Evolutionary conservation across 2,888 invertebrate species (phyloP).

Genomic region (Mesoligia furuncula): DNA sequence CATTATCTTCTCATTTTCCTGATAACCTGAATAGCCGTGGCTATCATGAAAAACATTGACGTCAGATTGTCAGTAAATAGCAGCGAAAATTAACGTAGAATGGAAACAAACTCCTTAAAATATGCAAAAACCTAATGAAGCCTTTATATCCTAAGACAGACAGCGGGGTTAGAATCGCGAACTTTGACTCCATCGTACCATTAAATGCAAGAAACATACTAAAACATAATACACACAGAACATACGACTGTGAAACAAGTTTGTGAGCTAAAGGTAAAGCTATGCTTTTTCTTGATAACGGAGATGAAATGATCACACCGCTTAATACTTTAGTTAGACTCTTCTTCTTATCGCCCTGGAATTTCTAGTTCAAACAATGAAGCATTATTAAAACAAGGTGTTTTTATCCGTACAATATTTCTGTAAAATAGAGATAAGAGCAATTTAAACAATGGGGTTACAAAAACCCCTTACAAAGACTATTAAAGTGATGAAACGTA

Average conservation of each 20-base stretch:
- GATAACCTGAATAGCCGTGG: constrained; percentile 71
- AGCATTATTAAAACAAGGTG: constrained; percentile 78
- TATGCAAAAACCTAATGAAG: constrained; percentile 44
- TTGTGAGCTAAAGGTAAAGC: constrained; percentile 33
- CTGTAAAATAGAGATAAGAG: constrained; percentile 71
- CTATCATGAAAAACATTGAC: constrained; percentile 61
- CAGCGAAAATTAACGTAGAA: background rate
- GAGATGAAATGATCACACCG: constrained; percentile 56
- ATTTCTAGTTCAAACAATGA: constrained; percentile 83
- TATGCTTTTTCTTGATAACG: constrained; percentile 48
- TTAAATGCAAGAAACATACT: constrained; percentile 44
- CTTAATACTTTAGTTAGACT: constrained; percentile 61
- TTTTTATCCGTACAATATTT: constrained; percentile 74
- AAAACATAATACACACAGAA: constrained; percentile 16
- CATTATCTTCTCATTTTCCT: constrained; percentile 63
- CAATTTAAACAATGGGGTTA: constrained; percentile 64
- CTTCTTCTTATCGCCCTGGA: constrained; percentile 78
- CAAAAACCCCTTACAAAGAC: constrained; percentile 34
- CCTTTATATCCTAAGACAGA: constrained; percentile 30
- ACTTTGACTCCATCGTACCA: constrained; percentile 42
- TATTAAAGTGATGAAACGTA: background rate
- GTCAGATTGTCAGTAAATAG: constrained; percentile 14
- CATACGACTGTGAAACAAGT: constrained; percentile 34
- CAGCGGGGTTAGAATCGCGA: constrained; percentile 43
- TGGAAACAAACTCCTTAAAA: constrained; percentile 23